These are phyloP conservation scores for Copsychus sechellarum DNA, from an alignment of 2,113 vertebrate genomes.

Conservation along the genomic window DNA sequence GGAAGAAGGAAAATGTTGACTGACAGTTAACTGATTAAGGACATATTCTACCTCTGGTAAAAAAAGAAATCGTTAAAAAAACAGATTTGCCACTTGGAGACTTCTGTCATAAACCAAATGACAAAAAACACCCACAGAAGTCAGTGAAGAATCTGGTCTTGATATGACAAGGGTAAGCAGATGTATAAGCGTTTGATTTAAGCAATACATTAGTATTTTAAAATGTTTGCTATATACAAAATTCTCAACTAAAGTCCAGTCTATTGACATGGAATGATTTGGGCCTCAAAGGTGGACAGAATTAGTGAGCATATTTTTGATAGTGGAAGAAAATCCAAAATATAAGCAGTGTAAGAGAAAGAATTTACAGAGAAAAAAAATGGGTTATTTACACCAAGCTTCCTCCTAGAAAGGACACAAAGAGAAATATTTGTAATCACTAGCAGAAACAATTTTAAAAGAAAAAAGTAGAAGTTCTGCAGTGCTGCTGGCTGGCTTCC, in stretches of 20 bases:
- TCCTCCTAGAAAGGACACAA: neutral
- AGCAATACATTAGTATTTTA: neutral
- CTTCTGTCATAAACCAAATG: neutral
- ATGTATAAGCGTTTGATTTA: neutral
- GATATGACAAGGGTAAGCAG: neutral
- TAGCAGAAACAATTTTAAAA: neutral
- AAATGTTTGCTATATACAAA: neutral
- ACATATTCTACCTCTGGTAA: neutral
- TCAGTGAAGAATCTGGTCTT: neutral
- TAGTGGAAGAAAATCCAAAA: neutral
- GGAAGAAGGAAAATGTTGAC: neutral
- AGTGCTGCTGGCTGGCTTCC: neutral
- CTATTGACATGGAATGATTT: neutral
- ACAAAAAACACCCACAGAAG: neutral
- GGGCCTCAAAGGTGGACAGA: neutral
- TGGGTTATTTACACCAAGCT: neutral
- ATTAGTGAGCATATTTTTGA: neutral
- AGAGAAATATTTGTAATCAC: neutral
- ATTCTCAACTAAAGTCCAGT: neutral
- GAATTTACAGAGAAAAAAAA: neutral
- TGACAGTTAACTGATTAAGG: neutral
- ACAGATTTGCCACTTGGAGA: neutral
- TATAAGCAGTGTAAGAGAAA: neutral
- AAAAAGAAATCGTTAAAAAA: neutral
- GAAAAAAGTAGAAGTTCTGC: neutral